A percentile compares a stretch with the other conserved stretches of the same genome.
Evolutionary conservation across 2,888 invertebrate species (phyloP).

Genomic region (Synanthedon myopaeformis): DNA sequence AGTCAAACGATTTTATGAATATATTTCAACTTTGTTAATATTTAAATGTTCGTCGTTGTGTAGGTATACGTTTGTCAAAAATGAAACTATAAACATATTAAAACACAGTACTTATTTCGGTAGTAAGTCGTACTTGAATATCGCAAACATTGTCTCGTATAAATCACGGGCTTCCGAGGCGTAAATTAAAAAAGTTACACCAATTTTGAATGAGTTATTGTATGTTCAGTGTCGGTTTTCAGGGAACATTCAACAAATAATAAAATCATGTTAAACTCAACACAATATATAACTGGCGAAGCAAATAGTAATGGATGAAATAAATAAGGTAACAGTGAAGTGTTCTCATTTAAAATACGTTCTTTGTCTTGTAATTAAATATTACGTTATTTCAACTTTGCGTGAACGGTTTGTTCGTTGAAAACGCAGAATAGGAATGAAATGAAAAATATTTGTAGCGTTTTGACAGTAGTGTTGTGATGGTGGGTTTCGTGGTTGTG

Average conservation of each 20-base stretch:
- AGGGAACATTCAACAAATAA: constrained; percentile 23
- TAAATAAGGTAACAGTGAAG: not conserved
- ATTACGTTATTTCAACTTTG: constrained; percentile 7
- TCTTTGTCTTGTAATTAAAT: constrained; percentile 9
- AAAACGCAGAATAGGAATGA: constrained; percentile 3
- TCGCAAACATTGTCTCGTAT: constrained; percentile 33
- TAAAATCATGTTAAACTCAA: not conserved
- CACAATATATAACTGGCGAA: constrained; percentile 1
- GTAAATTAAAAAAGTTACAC: constrained; percentile 66
- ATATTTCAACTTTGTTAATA: too few species aligned
- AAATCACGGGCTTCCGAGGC: constrained; percentile 51
- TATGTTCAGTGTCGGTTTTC: constrained; percentile 38
- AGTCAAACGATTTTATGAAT: too few species aligned
- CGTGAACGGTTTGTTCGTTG: not conserved
- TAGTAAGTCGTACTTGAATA: not conserved
- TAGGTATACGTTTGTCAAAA: too few species aligned
- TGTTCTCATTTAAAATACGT: not conserved
- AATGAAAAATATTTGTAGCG: constrained; percentile 3
- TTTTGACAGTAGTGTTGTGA: constrained; percentile 7
- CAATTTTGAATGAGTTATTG: constrained; percentile 65
- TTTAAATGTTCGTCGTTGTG: too few species aligned
- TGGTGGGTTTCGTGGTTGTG: constrained; percentile 24
- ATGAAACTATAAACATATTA: not conserved
- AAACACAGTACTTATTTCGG: not conserved
- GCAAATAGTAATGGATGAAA: constrained; percentile 5